Evolutionary conservation across 2,797 vertebrate species (phyloP).

Genomic region (Naso thynnoides): DNA sequence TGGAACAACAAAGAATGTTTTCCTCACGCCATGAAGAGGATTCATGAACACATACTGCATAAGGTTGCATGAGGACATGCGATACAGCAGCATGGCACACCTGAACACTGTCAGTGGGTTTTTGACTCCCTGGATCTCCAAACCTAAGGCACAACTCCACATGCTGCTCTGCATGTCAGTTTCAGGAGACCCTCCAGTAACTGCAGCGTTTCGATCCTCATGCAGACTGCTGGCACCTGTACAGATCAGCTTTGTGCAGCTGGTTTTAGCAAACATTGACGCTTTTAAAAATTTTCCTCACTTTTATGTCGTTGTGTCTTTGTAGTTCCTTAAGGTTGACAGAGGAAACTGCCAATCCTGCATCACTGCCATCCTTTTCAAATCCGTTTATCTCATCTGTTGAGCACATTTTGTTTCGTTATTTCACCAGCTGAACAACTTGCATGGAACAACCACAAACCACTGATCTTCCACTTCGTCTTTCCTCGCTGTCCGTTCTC

Average conservation of each 20-base stretch:
- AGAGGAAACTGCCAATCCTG: neutral
- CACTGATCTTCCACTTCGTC: constrained; percentile 30
- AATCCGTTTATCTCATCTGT: constrained; percentile 16
- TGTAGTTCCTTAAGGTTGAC: neutral
- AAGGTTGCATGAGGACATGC: neutral
- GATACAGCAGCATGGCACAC: neutral
- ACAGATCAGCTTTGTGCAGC: neutral
- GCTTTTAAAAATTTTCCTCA: neutral
- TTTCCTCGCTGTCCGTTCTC: constrained; percentile 11
- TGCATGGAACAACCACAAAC: neutral
- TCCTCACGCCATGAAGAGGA: neutral
- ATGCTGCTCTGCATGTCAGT: neutral
- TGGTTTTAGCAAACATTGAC: constrained; percentile 3
- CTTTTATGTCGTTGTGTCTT: neutral
- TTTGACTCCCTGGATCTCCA: neutral
- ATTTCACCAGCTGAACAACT: neutral
- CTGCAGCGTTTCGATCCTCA: neutral
- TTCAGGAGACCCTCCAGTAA: neutral
- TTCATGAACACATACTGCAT: neutral
- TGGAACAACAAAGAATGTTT: neutral
- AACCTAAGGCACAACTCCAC: neutral
- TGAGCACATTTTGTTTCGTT: neutral
- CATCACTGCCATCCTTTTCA: neutral
- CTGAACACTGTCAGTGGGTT: neutral
- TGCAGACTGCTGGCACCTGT: neutral